These are phyloP conservation scores for Istiophorus platypterus DNA, from an alignment of 2,113 vertebrate species.

Conservation along the genomic window DNA sequence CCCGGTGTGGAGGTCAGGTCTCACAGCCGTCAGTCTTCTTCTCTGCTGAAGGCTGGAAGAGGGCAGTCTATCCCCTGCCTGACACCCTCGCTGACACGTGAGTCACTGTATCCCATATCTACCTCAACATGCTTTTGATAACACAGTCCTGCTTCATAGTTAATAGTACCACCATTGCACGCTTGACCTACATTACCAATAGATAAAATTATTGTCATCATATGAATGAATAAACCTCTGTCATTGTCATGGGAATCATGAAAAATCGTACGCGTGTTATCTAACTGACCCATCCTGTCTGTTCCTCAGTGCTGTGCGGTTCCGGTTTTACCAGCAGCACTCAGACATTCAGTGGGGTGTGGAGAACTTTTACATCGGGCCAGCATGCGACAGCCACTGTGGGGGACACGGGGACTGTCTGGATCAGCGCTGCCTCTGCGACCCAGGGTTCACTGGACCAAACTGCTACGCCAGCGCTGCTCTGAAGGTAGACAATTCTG, in stretches of 20 bases:
- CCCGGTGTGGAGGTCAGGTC: constrained; percentile 93
- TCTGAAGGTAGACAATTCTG: constrained; percentile 86
- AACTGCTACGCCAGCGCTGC: constrained; percentile 92
- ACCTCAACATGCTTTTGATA: neutral
- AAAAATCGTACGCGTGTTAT: constrained; percentile 19
- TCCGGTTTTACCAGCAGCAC: constrained; percentile 97
- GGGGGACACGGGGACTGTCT: constrained; percentile 96
- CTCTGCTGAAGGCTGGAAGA: constrained; percentile 93
- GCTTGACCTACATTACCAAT: constrained; percentile 29
- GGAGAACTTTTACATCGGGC: constrained; percentile 98
- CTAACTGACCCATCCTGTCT: constrained; percentile 29
- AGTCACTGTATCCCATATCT: constrained; percentile 10
- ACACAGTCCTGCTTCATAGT: constrained; percentile 38
- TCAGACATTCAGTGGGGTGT: constrained; percentile 96
- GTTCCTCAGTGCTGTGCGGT: constrained; percentile 89
- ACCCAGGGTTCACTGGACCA: constrained; percentile 93
- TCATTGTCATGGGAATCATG: constrained; percentile 33
- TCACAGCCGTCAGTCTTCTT: constrained; percentile 98
- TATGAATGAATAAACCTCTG: constrained; percentile 26
- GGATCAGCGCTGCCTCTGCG: constrained; percentile 94
- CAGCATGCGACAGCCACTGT: constrained; percentile 92
- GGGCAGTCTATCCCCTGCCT: constrained; percentile 91
- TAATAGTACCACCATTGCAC: neutral
- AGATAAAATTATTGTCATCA: constrained; percentile 1
- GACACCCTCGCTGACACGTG: constrained; percentile 94